Evolutionary conservation across 1,140 invertebrate species (phyloP), one percentile per base, ranked within the genome.

Genomic region (Phthorimaea operculella): DNA sequence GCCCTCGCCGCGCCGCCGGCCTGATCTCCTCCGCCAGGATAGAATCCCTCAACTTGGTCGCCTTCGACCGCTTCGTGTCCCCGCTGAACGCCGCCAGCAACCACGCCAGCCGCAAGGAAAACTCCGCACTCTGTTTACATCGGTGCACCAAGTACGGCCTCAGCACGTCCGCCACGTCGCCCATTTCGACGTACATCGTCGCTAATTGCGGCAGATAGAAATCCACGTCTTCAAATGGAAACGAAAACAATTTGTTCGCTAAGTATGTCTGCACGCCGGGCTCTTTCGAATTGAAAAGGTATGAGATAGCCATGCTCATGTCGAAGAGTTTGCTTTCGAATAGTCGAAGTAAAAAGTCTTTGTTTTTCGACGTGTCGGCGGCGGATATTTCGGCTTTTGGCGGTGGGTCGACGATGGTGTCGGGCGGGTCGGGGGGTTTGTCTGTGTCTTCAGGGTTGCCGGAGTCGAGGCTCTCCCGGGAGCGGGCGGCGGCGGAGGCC

Each of bases 201-300:
- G 99, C 93, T 69, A 99, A 82, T 84, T 99, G 98, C 42, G 98
- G 98, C 71, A 99, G 89, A 87, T 98, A 99, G 82, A 99, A 98
- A 86, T 99, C 97, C 34, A 99, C 95, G 63, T 98, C 95, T 60
- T 89, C 87, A 75, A 96, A 90, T 21, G 91, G 90, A 86, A 99
- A 99, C 85, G 92, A 96, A 84, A 99, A 99, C 83, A 99, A 90
- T 83, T 96, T 95, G 87, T 99, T 98, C 58, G 96, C 96, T 78
- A 98, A 90, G 83, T 99, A 99, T 64, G 93, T 94, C 72, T 98
- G 94, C 49, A 99, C 97, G 49, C 97, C 97, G 16, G 96, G 94
- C 83, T 99, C 97, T 86, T 99, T 99, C n/a, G 96, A 98, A 78
- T 98, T 98, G 75, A 97, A 98, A 34, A 99, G 87, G 89, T 99